These are phyloP conservation scores for Cuniculus paca DNA, from an alignment of 2,797 vertebrate genomes.

Conservation along the genomic window DNA sequence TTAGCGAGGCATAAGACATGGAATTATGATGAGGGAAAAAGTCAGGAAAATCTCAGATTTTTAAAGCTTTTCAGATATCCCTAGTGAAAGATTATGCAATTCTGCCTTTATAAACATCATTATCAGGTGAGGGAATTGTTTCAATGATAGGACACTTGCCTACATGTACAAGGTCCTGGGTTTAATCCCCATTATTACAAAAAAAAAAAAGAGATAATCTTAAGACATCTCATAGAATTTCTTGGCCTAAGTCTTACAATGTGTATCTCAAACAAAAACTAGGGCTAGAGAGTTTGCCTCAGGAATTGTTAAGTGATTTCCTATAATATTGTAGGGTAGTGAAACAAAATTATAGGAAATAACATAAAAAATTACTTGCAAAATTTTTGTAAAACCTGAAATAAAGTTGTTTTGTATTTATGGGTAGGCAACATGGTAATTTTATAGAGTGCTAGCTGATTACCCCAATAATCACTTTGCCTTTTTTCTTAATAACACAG, in stretches of 20 bases:
- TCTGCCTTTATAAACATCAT: constrained; percentile 6
- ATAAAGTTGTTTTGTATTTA: neutral
- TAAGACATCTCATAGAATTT: neutral
- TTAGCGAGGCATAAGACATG: constrained; percentile 8
- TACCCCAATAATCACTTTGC: neutral
- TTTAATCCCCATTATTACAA: neutral
- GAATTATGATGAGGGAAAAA: constrained; percentile 22
- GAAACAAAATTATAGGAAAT: too few species aligned
- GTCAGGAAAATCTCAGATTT: neutral
- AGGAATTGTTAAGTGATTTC: neutral
- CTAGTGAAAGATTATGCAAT: neutral
- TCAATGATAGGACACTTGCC: neutral
- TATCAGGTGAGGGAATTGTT: neutral
- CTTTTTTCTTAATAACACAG: neutral
- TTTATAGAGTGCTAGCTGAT: neutral
- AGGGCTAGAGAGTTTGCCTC: neutral
- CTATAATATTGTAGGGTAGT: too few species aligned
- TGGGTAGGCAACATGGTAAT: neutral
- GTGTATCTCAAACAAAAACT: neutral
- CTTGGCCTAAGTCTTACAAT: neutral
- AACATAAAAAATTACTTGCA: neutral
- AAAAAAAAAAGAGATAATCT: neutral
- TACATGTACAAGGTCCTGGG: neutral
- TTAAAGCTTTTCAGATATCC: neutral
- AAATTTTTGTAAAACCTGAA: constrained; percentile 26